Percentiles rank a stretch among this genome's conserved stretches.
These are phyloP conservation scores for Dyspetes luteomarginatus DNA, from an alignment of 2,888 invertebrate species.

Conservation along the genomic window DNA sequence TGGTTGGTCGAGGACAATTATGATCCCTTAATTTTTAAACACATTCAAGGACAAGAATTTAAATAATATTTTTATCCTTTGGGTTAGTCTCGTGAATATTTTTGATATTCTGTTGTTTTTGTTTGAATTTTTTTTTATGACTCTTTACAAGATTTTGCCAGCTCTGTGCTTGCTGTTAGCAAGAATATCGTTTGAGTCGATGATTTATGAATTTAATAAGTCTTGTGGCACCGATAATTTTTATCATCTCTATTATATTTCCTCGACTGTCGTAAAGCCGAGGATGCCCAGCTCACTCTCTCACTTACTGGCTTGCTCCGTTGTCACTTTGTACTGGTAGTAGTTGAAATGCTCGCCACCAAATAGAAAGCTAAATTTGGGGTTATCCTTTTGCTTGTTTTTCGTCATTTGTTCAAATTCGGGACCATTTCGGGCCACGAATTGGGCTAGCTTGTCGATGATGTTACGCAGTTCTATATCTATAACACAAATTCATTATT, in stretches of 20 bases:
- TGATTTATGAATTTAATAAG: slow-evolving; percentile 13
- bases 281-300: slow-evolving; percentile 75
- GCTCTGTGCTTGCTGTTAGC: too few species aligned
- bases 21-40: too few species aligned
- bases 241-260: slow-evolving; percentile 63
- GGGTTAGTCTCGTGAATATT: background rate
- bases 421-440: slow-evolving; percentile 99
- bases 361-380: slow-evolving; percentile 98
- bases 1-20: background rate
- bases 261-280: slow-evolving; percentile 64
- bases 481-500: slow-evolving; percentile 74
- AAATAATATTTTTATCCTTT: too few species aligned
- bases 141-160: background rate
- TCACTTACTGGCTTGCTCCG: slow-evolving; percentile 96
- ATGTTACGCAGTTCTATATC: slow-evolving; percentile 98
- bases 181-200: background rate
- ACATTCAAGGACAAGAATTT: too few species aligned
- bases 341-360: slow-evolving; percentile 98
- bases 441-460: slow-evolving; percentile 99
- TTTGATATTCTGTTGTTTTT: background rate
- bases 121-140: background rate
- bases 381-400: slow-evolving; percentile 98
- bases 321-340: slow-evolving; percentile 97
- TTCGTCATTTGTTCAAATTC: slow-evolving; percentile 99
- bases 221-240: slow-evolving; percentile 48